Evolutionary conservation across 2,113 vertebrate genomes (phyloP), one percentile per base, ranked within the genome.

Genomic region (Chitala chitala): DNA sequence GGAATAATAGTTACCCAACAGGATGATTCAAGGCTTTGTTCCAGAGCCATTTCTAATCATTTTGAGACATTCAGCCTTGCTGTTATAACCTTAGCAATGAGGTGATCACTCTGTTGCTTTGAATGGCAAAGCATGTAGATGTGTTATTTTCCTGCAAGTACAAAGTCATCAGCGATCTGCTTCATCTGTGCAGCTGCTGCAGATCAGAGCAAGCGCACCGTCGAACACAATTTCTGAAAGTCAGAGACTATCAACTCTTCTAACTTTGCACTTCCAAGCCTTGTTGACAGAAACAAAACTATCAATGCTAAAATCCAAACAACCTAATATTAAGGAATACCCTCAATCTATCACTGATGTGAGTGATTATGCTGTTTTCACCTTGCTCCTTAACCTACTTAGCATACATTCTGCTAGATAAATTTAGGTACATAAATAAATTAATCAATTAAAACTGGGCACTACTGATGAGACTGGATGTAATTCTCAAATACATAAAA

Each of bases 351-450:
- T 36, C 59, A 29, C 38, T 63, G 59, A 36, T 63, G 59, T 63
- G 59, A 33, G 29, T 63, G 38, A n/a, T 63, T 33, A 20, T 40
- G 38, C 33, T 63, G 5, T 63, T 20, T 63, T 29, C 59, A 33
- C 33, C 33, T 36, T 63, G 59, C 59, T 20, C 31, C 59, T 63
- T 63, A 63, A 63, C 59, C 59, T 63, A 63, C 59, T 63, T 63
- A 38, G 15, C 31, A 38, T 38, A 20, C 33, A 63, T 33, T 15
- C 38, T 36, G 12, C 59, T 33, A 33, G 59, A 63, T 63, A 63
- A 63, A 63, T 63, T 38, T 63, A 63, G 59, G 59, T 63, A 38
- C 31, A 15, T 63, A 20, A 20, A 33, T 63, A 63, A 63, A 63
- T 63, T n/a, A 63, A 63, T 63, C n/a, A 63, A 63, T 63, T 36